Conservation (phyloP, 2,888 invertebrate genomes). For the Tricholauxania praeusta region DNA sequence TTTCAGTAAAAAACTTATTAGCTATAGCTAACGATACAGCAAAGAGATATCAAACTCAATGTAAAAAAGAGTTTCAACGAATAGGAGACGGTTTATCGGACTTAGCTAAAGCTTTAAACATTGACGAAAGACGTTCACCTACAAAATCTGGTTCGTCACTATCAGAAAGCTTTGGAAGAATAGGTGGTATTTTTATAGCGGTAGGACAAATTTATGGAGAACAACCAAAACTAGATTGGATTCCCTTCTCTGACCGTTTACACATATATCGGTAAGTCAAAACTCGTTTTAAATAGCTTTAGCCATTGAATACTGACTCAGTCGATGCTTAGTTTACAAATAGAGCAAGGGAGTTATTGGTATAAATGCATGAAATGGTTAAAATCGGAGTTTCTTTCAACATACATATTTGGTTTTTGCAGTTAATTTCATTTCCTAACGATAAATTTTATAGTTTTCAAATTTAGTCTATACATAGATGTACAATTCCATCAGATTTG, state of each 20-base stretch:
- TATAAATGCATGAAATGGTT: too few relatives aligned
- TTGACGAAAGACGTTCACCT: constrained; percentile 75
- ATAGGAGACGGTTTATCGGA: constrained; percentile 89
- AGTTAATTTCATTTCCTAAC: too few relatives aligned
- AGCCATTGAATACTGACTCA: too few relatives aligned
- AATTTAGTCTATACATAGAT: too few relatives aligned
- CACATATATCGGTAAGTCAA: constrained; percentile 81
- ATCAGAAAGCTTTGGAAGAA: constrained; percentile 84
- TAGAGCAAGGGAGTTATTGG: too few relatives aligned
- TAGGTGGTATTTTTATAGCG: constrained; percentile 89
- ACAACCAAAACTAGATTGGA: constrained; percentile 90
- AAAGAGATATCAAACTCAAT: constrained; percentile 81
- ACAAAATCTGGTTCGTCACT: constrained; percentile 75
- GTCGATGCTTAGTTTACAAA: too few relatives aligned
- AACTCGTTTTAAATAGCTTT: not conserved
- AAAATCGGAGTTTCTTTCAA: too few relatives aligned
- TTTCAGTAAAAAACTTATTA: constrained; percentile 85
- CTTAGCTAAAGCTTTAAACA: constrained; percentile 85
- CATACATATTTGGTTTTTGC: too few relatives aligned
- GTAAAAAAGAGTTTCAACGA: constrained; percentile 85
- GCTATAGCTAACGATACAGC: constrained; percentile 85
- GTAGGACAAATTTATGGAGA: constrained; percentile 92
- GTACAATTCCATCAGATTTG: too few relatives aligned
- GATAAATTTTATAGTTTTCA: too few relatives aligned
- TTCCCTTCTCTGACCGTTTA: constrained; percentile 89